phyloP scores from a whole-genome alignment of 2,113 vertebrate species.

The Vidua macroura region DNA sequence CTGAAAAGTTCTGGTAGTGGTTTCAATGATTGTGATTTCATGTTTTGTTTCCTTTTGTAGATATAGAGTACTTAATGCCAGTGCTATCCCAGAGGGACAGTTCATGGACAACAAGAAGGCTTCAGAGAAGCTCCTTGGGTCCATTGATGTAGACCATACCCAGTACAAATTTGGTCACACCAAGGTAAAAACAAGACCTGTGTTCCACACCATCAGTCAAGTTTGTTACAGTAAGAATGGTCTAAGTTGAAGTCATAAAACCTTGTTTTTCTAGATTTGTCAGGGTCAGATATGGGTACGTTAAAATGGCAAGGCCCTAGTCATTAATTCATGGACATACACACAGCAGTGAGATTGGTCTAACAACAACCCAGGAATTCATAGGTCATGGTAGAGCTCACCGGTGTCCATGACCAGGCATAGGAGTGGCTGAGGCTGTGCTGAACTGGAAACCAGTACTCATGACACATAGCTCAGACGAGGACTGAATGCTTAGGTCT shows the following conservation, averaged over 20 bases:
- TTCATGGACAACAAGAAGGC: constrained; percentile 76
- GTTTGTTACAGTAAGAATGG: background rate
- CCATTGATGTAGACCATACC: constrained; percentile 84
- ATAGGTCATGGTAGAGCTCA: background rate
- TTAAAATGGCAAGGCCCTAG: background rate
- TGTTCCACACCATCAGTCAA: background rate
- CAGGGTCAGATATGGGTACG: background rate
- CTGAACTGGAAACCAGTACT: background rate
- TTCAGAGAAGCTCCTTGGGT: constrained; percentile 86
- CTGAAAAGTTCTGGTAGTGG: background rate
- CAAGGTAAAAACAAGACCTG: constrained; percentile 72
- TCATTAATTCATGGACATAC: background rate
- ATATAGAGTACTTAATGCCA: constrained; percentile 78
- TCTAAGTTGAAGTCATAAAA: background rate
- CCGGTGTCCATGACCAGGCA: background rate
- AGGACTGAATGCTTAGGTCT: background rate
- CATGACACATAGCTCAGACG: background rate
- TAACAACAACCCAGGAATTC: background rate
- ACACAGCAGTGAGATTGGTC: background rate
- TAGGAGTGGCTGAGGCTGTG: background rate
- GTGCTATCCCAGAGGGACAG: constrained; percentile 58
- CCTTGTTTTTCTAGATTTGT: background rate
- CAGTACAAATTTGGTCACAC: constrained; percentile 90
- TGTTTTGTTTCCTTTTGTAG: constrained; percentile 42
- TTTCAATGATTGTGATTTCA: background rate